These are phyloP conservation scores for Chelonus formosanus DNA, from an alignment of 2,888 invertebrate genomes.

Conservation along the genomic window DNA sequence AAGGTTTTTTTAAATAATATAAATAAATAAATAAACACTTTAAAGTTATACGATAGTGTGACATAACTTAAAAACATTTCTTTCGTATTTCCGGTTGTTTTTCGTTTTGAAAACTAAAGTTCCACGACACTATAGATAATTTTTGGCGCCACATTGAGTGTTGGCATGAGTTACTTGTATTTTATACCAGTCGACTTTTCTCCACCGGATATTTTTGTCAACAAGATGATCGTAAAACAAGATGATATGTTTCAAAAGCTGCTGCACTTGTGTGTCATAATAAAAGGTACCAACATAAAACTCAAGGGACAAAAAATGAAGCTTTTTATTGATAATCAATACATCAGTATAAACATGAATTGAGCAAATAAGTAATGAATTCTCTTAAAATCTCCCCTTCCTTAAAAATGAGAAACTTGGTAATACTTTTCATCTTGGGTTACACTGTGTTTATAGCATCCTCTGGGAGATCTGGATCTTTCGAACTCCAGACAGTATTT, in stretches of 20 bases:
- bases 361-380: conserved; percentile 6
- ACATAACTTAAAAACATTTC: conserved; percentile 41
- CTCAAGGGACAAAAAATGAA: neutral
- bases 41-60: neutral
- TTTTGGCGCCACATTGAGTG: conserved; percentile 38
- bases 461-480: conserved; percentile 12
- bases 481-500: conserved; percentile 9
- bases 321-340: neutral
- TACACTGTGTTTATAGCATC: conserved; percentile 22
- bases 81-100: conserved; percentile 47
- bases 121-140: conserved; percentile 33
- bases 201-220: conserved; percentile 41
- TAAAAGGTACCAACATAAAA: neutral
- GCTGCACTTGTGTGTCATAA: neutral
- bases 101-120: conserved; percentile 36
- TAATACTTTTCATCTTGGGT: conserved; percentile 12
- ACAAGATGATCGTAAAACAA: conserved; percentile 39
- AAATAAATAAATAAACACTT: neutral
- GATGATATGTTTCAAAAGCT: conserved; percentile 22
- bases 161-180: conserved; percentile 31
- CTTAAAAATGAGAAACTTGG: conserved; percentile 8
- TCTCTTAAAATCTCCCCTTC: neutral
- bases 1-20: no score
- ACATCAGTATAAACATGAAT: neutral
- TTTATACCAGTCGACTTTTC: conserved; percentile 5